Base-by-base conservation (phyloP, 2,888 invertebrate species). In the Aporophyla nigra region DNA sequence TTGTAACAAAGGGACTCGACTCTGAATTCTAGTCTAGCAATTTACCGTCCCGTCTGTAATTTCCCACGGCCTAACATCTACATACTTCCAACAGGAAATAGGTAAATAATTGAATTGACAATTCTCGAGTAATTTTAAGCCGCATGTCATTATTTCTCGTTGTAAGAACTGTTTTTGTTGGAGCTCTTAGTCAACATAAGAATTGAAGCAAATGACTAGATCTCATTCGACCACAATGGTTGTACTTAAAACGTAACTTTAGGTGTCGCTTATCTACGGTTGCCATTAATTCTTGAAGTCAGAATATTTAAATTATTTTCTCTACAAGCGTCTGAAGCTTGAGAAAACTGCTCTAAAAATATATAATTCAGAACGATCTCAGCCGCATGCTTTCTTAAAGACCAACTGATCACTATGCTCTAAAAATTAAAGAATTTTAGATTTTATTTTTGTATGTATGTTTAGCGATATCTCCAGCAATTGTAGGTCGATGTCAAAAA, bases 21-120 rank as follows among this genome's bases (percentile, higher is more conserved):
- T 49, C n/a, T 58, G n/a, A 51, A 76, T 59, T 76, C 76, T n/a
- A 59, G 51, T 76, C 76, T n/a, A 59, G 51, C 16, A 58, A 76
- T 51, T 66, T 51, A 40, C 27, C 10, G 19, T 5, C n/a, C 19
- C 19, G 49, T 27, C 16, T 43, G 58, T 58, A 58, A 63, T 74
- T 73, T 4, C 0, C 72, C 7, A 14, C 19, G 2, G 65, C 40
- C 40, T 12, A 19, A 5, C 7, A 40, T 40, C 33, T 33, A 49
- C n/a, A 43, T 40, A 16, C 5, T 3, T 61, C 6, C 21, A 46
- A 14, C 12, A 24, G 19, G 19, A 24, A 24, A 43, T 43, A 43
- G 43, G 9, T 43, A 12, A 56, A 7, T 43, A 19, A 56, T 1
- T 33, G 33, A 33, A 33, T 33, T 33, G 33, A 33, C 33, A 2